Base-by-base conservation (phyloP, 2,888 invertebrate species). In the Dicroscelio sp. region DNA sequence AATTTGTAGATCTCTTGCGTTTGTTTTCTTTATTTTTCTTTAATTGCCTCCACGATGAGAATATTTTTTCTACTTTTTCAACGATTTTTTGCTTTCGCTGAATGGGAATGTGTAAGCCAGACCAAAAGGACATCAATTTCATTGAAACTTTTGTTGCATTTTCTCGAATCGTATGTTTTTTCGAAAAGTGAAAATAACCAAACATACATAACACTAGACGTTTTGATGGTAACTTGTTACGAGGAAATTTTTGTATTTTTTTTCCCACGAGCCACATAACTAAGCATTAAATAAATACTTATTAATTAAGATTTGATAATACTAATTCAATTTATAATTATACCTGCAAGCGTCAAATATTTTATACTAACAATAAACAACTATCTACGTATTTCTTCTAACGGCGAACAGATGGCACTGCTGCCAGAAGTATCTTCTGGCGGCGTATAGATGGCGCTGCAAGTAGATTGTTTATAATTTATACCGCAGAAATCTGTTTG, bases 231-330 rank as follows among this genome's bases (percentile, higher is more conserved):
- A 58, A 58, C 23, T 58, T 58, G 58, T 58, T 17, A n/a, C 23
- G 10, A 17, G 58, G 58, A 23, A 58, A 58, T 58, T 58, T 58
- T n/a, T 10, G 10, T n/a, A 58, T 58, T 23, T n/a, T 69, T 38
- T 71, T 48, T 17, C 82, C 58, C 10, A 58, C n/a, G 23, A 58
- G 25, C 58, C 58, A 58, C 58, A 58, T 58, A n/a, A n/a, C n/a
- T n/a, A n/a, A n/a, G n/a, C n/a, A n/a, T n/a, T n/a, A n/a, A n/a
- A n/a, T n/a, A n/a, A n/a, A n/a, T n/a, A n/a, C n/a, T n/a, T n/a
- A n/a, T n/a, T n/a, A n/a, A n/a, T n/a, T n/a, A n/a, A n/a, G n/a
- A n/a, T n/a, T n/a, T n/a, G n/a, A n/a, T n/a, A n/a, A n/a, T n/a
- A n/a, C n/a, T n/a, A n/a, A n/a, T n/a, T n/a, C n/a, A n/a, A n/a